Evolutionary conservation across 2,888 invertebrate species (phyloP).

Genomic region (Polydrusus pterygomalis): DNA sequence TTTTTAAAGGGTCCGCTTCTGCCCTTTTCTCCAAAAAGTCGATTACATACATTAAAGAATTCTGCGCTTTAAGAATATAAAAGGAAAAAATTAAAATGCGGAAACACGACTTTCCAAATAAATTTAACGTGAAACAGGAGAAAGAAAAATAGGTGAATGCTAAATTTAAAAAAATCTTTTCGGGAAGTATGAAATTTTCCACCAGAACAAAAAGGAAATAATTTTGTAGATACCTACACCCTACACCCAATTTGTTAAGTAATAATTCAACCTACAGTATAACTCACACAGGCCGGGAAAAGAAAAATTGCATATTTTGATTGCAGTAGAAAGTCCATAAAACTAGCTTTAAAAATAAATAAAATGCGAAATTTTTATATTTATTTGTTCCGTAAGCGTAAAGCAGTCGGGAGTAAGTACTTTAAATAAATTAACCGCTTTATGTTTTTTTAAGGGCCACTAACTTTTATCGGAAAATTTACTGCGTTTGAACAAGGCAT

Average conservation of each 20-base stretch:
- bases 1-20: slow-evolving; percentile 22
- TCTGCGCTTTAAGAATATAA: slow-evolving; percentile 24
- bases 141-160: slow-evolving; percentile 10
- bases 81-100: slow-evolving; percentile 21
- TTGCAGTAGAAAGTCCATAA: slow-evolving; percentile 42
- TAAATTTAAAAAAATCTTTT: slow-evolving; percentile 10
- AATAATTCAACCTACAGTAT: slow-evolving; percentile 28
- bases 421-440: slow-evolving; percentile 57
- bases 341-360: slow-evolving; percentile 48
- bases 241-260: slow-evolving; percentile 19
- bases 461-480: slow-evolving; percentile 54
- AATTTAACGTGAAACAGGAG: slow-evolving; percentile 18
- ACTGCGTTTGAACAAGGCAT: slow-evolving; percentile 51
- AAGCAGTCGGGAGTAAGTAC: slow-evolving; percentile 55
- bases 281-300: slow-evolving; percentile 14
- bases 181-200: neutral
- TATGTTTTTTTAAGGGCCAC: slow-evolving; percentile 55
- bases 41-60: slow-evolving; percentile 27
- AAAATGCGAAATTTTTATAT: slow-evolving; percentile 52
- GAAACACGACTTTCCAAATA: slow-evolving; percentile 22
- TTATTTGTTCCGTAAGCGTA: slow-evolving; percentile 55
- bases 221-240: slow-evolving; percentile 17
- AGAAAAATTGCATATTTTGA: slow-evolving; percentile 46
- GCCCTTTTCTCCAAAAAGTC: slow-evolving; percentile 13
- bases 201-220: slow-evolving; percentile 15